Base-by-base conservation (phyloP, 2,113 vertebrate genomes). In the Coreoperca whiteheadi region DNA sequence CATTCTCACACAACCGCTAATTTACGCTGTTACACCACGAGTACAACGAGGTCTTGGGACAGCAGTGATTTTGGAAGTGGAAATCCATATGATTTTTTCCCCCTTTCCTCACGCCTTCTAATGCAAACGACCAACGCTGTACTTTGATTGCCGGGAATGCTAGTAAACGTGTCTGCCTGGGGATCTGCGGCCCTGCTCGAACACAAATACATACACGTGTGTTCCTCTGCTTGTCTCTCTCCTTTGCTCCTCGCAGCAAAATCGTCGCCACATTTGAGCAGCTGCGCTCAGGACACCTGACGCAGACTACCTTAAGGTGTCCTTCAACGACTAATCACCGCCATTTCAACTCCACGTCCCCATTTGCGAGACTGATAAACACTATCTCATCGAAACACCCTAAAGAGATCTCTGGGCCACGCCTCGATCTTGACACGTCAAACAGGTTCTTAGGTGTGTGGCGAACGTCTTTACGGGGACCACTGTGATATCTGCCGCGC, bases 141-240 rank as follows among this genome's bases (percentile, higher is more conserved):
- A 6, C 25, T 66, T 56, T 60, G 4, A 67, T 21, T 61, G n/a
- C 9, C 16, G 20, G 1, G 2, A 18, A 30, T 8, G 25, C 57
- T 60, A 43, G 48, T 53, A 73, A 71, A 50, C 23, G 53, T 77
- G 32, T 74, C 30, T 46, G 66, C 63, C 15, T 64, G 23, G 77
- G 54, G 39, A 57, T 63, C 30, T 56, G 28, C 10, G 23, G 15
- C 43, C 57, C n/a, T 53, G 14, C 79, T 65, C 59, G 23, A 59
- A 50, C 34, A 11, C n/a, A 18, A 43, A 88, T 88, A 81, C 50
- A 86, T 84, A 74, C 5, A 8, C n/a, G n/a, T 63, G 7, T 74
- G 66, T 84, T 84, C 30, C 67, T 77, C 73, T 66, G 46, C 78
- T 71, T 83, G 64, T n/a, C n/a, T n/a, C n/a, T n/a, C n/a, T 72